Evolutionary conservation across 2,113 vertebrate genomes (phyloP), one percentile per base, ranked within the genome.

Genomic region (Semicossyphus pulcher): DNA sequence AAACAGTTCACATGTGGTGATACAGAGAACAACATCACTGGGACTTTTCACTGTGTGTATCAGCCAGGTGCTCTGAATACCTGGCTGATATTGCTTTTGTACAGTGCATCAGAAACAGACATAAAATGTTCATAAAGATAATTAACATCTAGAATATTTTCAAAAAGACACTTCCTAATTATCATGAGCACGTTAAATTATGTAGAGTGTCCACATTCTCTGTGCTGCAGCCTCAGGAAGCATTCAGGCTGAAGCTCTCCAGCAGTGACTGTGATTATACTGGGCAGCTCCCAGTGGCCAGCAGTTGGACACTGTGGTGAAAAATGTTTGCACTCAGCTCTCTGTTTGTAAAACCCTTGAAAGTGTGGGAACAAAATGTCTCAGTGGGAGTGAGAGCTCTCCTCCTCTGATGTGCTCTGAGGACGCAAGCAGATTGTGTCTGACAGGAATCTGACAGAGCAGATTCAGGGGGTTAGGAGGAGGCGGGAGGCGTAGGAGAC

Each of bases 201-300:
- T 72, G 54, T 29, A 62, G 54, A 76, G 60, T 26, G 9, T 15
- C 14, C 51, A 45, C 26, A 34, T 3, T 25, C 51, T 37, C 41
- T 70, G 29, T 10, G 11, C 44, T 15, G 34, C 53, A 36, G 70
- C 56, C 45, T 51, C 49, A 51, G 23, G 59, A 54, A 44, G 42
- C 66, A 68, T 64, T 76, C 66, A 57, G 47, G 16, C 47, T 42
- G 18, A 36, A 60, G 21, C 67, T 72, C 42, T 76, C 31, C 39
- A 37, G 60, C 62, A 84, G 82, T 80, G 61, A 72, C 72, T 59
- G 65, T 72, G 37, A 72, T 85, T 76, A 72, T 25, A 67, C 64
- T 65, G 81, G 71, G 54, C 29, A 18, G 74, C 23, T 71, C 60
- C 31, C 45, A 62, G 64, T 60, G 42, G 36, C 60, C 62, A 56